Percentiles rank a stretch among this genome's conserved stretches.
Evolutionary conservation across 2,113 vertebrate genomes (phyloP).

Genomic region (Peucedramus taeniatus): DNA sequence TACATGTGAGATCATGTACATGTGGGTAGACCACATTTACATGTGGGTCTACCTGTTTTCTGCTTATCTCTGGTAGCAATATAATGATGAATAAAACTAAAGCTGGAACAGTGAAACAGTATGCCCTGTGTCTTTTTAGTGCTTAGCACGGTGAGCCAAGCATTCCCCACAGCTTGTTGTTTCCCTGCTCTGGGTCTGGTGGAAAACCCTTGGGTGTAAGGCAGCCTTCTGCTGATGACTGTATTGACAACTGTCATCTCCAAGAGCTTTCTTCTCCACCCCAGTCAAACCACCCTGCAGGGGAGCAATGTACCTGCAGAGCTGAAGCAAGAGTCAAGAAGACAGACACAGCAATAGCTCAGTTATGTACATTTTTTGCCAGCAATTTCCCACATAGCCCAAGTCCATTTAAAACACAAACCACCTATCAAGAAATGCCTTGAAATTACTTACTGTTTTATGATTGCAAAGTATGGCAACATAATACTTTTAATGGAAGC

Average conservation of each 20-base stretch:
- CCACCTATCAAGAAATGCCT: conserved; percentile 62
- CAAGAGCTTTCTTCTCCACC: neutral
- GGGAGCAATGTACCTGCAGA: conserved; percentile 7
- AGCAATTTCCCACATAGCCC: conserved; percentile 47
- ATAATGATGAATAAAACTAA: neutral
- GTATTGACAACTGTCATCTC: neutral
- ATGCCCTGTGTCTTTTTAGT: neutral
- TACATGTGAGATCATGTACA: too few relatives aligned
- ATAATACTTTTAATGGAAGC: conserved; percentile 67
- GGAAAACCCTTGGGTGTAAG: neutral
- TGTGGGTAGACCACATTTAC: neutral
- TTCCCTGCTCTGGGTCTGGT: neutral
- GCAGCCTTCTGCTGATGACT: neutral
- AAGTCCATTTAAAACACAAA: conserved; percentile 68
- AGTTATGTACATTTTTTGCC: conserved; percentile 49
- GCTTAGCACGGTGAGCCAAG: neutral
- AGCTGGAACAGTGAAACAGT: neutral
- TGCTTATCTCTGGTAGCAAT: neutral
- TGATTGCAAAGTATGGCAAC: conserved; percentile 64
- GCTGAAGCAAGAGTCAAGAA: conserved; percentile 29
- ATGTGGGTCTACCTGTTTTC: neutral
- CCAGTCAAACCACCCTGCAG: neutral
- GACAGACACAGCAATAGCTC: neutral
- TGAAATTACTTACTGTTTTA: conserved; percentile 74
- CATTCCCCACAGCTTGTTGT: neutral